Evolutionary conservation across 2,113 vertebrate genomes (phyloP).

Genomic region (Rhodinocichla rosea): DNA sequence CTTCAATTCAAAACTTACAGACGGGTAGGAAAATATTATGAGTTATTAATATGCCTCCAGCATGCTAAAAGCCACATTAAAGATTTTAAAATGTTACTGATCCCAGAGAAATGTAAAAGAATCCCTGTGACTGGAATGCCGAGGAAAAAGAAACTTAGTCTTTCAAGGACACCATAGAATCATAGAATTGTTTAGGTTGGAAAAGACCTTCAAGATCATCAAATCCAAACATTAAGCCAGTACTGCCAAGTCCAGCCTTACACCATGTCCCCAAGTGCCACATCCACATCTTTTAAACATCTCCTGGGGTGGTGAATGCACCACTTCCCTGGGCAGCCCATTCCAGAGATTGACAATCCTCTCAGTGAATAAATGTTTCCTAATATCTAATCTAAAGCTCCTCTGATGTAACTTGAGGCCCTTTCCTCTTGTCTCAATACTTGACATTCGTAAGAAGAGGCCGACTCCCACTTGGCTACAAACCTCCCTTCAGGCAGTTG

Average conservation of each 20-base stretch:
- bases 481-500: not conserved
- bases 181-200: not conserved
- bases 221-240: not conserved
- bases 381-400: not conserved
- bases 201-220: not conserved
- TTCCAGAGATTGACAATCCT: not conserved
- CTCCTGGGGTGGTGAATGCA: not conserved
- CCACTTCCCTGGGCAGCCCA: not conserved
- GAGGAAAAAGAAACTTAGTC: not conserved
- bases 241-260: not conserved
- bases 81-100: not conserved
- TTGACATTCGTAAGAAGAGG: not conserved
- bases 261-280: not conserved
- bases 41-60: not conserved
- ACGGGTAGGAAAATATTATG: not conserved
- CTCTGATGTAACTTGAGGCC: not conserved
- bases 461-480: rapidly evolving
- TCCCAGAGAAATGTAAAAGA: not conserved
- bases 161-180: not conserved
- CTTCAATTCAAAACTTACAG: not conserved
- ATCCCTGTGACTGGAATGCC: not conserved
- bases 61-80: not conserved
- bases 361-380: not conserved
- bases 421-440: not conserved
- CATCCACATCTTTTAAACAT: not conserved